Evolutionary conservation across 2,797 vertebrate species (phyloP), one percentile per base, ranked within the genome.

Genomic region (Danio aesculapii): DNA sequence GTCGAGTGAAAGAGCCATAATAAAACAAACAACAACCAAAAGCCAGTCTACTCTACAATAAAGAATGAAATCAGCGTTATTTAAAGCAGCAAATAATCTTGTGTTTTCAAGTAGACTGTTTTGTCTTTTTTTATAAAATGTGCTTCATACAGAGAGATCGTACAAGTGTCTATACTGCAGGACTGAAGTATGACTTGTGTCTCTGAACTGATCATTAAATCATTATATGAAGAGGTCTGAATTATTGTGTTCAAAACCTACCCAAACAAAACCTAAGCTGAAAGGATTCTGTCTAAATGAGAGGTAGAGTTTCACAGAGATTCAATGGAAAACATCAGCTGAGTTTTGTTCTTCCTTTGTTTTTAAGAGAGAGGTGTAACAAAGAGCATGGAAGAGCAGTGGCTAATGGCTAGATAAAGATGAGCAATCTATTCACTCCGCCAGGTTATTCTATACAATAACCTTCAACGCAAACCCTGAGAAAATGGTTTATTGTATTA

Each of bases 161-260:
- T 19, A 5, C 5, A 62, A 44, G 13, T 41, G n/a, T n/a, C 8
- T 7, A 53, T 12, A 66, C 41, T 46, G 13, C 50, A 63, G 41
- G 49, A 53, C 39, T 66, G 17, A 67, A 67, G 63, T 55, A 55
- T 8, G 19, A 4, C 58, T 50, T 30, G 10, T 53, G 12, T 39
- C 8, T 64, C 49, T 39, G 47, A 71, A 75, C 73, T 64, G 39
- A 53, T 64, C 61, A 44, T 44, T 30, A 44, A 16, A 53, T 13
- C 59, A 75, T 76, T 77, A 77, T 17, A 77, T 5, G 17, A 64
- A 64, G n/a, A 55, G 62, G 61, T 55, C 52, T 55, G 52, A 47
- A 13, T 6, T 67, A 57, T 47, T 39, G 52, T 57, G 75, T 67
- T 59, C 47, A 3, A 8, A 16, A 49, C 61, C 61, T 53, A 39